phyloP scores from a whole-genome alignment of 2,113 vertebrate species.

The Chamaea fasciata region DNA sequence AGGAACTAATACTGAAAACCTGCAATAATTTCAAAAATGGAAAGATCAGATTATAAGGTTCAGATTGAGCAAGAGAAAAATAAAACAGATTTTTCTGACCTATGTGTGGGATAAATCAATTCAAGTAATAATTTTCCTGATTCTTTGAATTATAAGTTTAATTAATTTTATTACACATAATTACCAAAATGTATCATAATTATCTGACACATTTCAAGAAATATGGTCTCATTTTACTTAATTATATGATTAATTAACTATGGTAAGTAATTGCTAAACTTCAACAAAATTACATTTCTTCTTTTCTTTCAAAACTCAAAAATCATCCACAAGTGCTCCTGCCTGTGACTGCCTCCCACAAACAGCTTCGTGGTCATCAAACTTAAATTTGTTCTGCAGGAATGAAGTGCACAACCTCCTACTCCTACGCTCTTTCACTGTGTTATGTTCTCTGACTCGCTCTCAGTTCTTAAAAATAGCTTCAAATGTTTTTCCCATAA shows the following conservation, averaged over 20 bases:
- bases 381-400: background rate
- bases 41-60: background rate
- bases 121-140: constrained; percentile 48
- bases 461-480: background rate
- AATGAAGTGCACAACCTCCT: background rate
- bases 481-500: background rate
- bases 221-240: constrained; percentile 62
- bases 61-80: constrained; percentile 8
- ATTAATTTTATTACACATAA: constrained; percentile 66
- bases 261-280: constrained; percentile 54
- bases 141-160: constrained; percentile 64
- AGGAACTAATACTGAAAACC: constrained; percentile 13
- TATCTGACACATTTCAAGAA: constrained; percentile 67
- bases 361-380: background rate
- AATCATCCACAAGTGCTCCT: background rate
- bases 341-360: background rate
- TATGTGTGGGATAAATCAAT: background rate
- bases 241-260: constrained; percentile 69
- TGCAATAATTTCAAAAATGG: background rate
- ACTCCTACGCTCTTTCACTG: background rate
- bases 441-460: background rate
- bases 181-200: constrained; percentile 68
- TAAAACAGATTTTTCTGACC: constrained; percentile 41
- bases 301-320: constrained; percentile 21
- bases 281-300: constrained; percentile 23